Evolutionary conservation across 2,113 vertebrate species (phyloP).

Genomic region (Tenrec ecaudatus): DNA sequence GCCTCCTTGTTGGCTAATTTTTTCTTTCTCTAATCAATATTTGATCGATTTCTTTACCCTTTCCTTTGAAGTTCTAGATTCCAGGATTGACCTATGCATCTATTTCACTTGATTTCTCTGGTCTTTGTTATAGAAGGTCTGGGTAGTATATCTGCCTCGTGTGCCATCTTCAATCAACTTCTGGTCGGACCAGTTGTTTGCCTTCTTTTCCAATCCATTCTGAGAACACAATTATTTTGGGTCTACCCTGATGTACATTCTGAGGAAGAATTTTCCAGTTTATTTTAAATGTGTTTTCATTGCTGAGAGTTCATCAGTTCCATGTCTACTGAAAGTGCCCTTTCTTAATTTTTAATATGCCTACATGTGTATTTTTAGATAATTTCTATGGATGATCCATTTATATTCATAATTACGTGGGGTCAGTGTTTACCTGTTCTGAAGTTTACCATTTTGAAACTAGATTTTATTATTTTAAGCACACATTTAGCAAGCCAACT

Average conservation of each 20-base stretch:
- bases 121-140: too few relatives aligned
- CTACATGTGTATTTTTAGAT: too few relatives aligned
- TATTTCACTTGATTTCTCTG: too few relatives aligned
- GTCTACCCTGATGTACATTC: neutral
- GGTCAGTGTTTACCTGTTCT: neutral
- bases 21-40: too few relatives aligned
- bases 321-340: too few relatives aligned
- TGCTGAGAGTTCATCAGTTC: slow-evolving; percentile 29
- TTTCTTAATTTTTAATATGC: too few relatives aligned
- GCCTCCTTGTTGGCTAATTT: too few relatives aligned
- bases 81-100: too few relatives aligned
- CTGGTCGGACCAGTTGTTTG: neutral
- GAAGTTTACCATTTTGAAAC: slow-evolving; percentile 28
- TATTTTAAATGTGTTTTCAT: slow-evolving; percentile 27
- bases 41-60: too few relatives aligned
- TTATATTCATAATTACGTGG: neutral
- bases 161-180: too few relatives aligned
- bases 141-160: too few relatives aligned
- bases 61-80: too few relatives aligned
- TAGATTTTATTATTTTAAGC: neutral
- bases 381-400: neutral
- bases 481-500: neutral
- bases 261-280: slow-evolving; percentile 49
- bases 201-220: neutral
- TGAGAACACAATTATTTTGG: neutral